phyloP scores from a whole-genome alignment of 23 tunicate genomes.

The Styela clava region DNA sequence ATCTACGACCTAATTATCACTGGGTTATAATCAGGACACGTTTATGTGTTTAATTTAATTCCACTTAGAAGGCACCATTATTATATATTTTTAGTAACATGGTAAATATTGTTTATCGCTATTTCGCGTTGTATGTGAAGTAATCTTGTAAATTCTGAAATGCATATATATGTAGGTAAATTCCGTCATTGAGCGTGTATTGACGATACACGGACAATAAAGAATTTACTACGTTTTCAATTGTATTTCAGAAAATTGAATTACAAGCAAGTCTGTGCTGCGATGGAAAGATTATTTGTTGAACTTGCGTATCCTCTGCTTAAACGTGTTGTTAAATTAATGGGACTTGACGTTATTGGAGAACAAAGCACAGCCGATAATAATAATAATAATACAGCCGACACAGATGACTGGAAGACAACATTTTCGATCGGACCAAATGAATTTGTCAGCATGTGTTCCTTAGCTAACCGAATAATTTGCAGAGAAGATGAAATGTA shows the following conservation, averaged over 20 bases:
- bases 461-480: constrained; percentile 67
- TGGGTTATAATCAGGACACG: no score
- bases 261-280: constrained; percentile 42
- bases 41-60: no score
- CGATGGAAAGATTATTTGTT: constrained; percentile 82
- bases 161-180: no score
- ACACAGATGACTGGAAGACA: constrained; percentile 35
- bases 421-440: constrained; percentile 39
- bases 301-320: constrained; percentile 70
- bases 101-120: no score
- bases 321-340: constrained; percentile 36
- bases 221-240: no score
- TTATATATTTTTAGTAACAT: no score
- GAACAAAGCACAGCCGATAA: background rate
- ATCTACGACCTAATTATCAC: no score
- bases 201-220: no score
- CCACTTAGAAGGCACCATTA: no score
- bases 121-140: no score
- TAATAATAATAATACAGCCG: background rate
- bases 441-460: constrained; percentile 64
- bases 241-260: constrained; percentile 43
- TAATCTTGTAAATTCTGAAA: no score
- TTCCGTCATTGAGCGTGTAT: no score
- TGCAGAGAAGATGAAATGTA: constrained; percentile 74
- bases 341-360: constrained; percentile 52